Base-by-base conservation (phyloP, 1,140 invertebrate species). In the Galleria mellonella region DNA sequence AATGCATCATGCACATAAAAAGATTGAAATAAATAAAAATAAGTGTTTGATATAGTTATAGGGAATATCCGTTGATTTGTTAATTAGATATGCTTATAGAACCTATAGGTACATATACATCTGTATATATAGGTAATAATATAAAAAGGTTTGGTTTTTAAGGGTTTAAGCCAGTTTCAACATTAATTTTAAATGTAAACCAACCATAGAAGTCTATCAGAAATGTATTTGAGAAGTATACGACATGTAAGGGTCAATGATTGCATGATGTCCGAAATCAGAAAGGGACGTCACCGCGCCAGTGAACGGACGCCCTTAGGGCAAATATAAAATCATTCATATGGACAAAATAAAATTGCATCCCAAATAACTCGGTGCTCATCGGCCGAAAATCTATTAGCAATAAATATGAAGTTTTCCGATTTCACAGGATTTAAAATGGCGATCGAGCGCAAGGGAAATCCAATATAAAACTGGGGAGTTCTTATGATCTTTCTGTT, bases 391-490 rank as follows among this genome's bases (percentile, higher is more conserved):
- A 84, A 84, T 84, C 81, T 84, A 84, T 84, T 82, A 84, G 81
- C 77, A 84, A 84, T 84, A 84, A 84, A 84, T 82, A 84, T 84
- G 68, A 84, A 84, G 61, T 84, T 84, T 84, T 82, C 81, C 75
- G 72, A 82, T 84, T 84, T 79, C 73, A 77, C 69, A 72, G 71
- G 77, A 79, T 83, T 83, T 78, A 76, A 83, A 83, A 79, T 53
- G 63, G 72, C 58, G 53, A 49, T 63, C 55, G 54, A 43, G 62
- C 61, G 57, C 52, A 50, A 62, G 45, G 55, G 45, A 54, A 48
- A 46, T 62, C 35, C 58, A 51, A 70, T 59, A 61, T 73, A 64
- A 73, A 74, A 72, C 57, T 58, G 52, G 61, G 60, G 63, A 65
- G 58, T 73, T 66, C 62, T 68, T 73, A 69, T 66, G 67, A 77